Base-by-base conservation (phyloP, 2,113 vertebrate genomes). In the Podarcis muralis region DNA sequence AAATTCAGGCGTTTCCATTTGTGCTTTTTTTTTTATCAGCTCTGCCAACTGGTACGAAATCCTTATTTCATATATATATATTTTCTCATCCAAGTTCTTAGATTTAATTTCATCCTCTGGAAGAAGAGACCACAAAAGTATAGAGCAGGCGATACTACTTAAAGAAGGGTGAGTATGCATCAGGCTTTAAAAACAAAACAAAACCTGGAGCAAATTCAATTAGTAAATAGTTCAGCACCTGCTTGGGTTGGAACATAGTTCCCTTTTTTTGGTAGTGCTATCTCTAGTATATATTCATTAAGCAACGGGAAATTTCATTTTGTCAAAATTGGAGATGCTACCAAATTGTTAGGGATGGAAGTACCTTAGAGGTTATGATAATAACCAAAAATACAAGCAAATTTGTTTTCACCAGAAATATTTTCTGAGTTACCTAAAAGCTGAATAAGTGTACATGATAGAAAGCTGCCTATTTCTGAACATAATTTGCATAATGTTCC, bases 41-140 rank as follows among this genome's bases (percentile, higher is more conserved):
- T 76, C 30, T 48, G 16, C 6, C 37, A 20, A 53, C 20, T 66
- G 48, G 20, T 43, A 0, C 23, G 91, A n/a, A 88, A 75, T 27
- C 76, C 27, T n/a, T 23, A 75, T 92, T 86, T 93, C 72, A 40
- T 22, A 81, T 89, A 86, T 89, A 86, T 93, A 11, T 62, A 85
- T 82, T 85, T 93, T 75, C 23, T 43, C 32, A 9, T 40, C n/a
- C 37, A 88, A 99, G 99, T 99, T 99, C 94, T 95, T 99, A 90
- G 99, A 99, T 94, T 95, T 99, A 95, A 99, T 99, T 95, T 99
- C 99, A 7, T 99, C 99, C 18, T 99, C 99, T 1, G 99, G 98
- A 85, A 98, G 98, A 93, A 98, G 98, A 97, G 98, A 99, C 95
- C 98, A 99, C 95, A 99, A 98, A 93, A 99, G 98, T 86, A 98